Evolutionary conservation across 2,888 invertebrate genomes (phyloP), one percentile per base, ranked within the genome.

Genomic region (Rhingia campestris): DNA sequence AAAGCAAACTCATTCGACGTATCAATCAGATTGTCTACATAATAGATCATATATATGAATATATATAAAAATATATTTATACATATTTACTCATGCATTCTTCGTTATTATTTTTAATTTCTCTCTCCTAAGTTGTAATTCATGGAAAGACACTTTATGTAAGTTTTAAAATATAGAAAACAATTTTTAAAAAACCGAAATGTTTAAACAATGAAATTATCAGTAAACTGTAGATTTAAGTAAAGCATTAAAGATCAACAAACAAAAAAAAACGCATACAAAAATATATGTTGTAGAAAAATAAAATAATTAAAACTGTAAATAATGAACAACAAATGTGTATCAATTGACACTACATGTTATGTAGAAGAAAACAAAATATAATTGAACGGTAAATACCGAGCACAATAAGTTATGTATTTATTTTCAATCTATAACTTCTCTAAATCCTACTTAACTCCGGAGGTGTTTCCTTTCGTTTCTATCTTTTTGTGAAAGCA

Each of bases 141-240:
- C 47, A 70, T 75, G 41, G 79, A 84, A 84, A 84, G 84, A 84
- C 84, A 84, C 39, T 79, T 66, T 69, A 72, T 64, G 54, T 67
- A 74, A 74, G 41, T 47, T n/a, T 32, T 69, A 10, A 61, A 53
- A 66, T 47, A 51, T 45, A 66, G 22, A 14, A 30, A 59, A 41
- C 39, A 12, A 47, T 66, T 61, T 66, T 56, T 51, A 59, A 56
- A 14, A 61, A 54, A 73, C 22, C 22, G 22, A 58, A 39, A 30
- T 9, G 30, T 54, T 67, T 67, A 74, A 77, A 82, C 72, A 77
- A 80, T 84, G 84, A 84, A 79, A 84, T 84, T 84, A 84, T 79
- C 69, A 79, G 56, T 74, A 79, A 77, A 69, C 43, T 63, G 9
- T 79, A 84, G 79, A 59, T 59, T 53, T 70, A 79, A 84, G 74